Evolutionary conservation across 2,113 vertebrate species (phyloP), one percentile per base, ranked within the genome.

Genomic region (Malurus melanocephalus): DNA sequence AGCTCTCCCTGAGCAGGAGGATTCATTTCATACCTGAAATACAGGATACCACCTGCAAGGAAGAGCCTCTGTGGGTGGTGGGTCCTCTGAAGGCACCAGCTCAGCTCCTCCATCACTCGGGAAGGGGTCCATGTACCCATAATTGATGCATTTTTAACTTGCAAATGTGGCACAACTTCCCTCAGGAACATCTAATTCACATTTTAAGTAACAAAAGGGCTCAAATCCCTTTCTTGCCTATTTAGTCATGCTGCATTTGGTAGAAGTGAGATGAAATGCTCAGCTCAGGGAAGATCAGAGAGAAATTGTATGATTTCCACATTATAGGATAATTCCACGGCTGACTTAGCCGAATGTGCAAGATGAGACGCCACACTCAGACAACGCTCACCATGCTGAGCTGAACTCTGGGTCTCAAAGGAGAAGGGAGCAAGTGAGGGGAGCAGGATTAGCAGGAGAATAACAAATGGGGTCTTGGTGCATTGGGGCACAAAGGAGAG

Each of bases 241-340:
- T 93, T 96, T 95, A 96, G 96, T 95, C 94, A 95, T 96, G 94
- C 96, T 90, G 93, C 90, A 90, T 96, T 96, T 95, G 93, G 88
- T 90, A 91, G 86, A 90, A 93, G 94, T 73, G 13, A 95, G 94
- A 95, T 95, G 93, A 96, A 95, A 95, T 93, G 88, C 94, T 95
- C 94, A 94, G 95, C 94, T 93, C 67, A 43, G 91, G 93, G 85
- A 96, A 94, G 96, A 94, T 96, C 96, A 96, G 96, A 95, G 94
- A 83, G 93, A 95, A 96, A 93, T 91, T 80, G 96, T 90, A 89
- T 90, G 91, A 95, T 93, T 95, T 94, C 94, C 92, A 96, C 91
- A 92, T 95, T 95, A 95, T 73, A 83, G 95, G 93, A 95, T 94
- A 94, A 95, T 96, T 94, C 95, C 93, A 95, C 59, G 95, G 85